Base-by-base conservation (phyloP, 2,888 invertebrate genomes). In the Trichogramma dendrolimi region DNA sequence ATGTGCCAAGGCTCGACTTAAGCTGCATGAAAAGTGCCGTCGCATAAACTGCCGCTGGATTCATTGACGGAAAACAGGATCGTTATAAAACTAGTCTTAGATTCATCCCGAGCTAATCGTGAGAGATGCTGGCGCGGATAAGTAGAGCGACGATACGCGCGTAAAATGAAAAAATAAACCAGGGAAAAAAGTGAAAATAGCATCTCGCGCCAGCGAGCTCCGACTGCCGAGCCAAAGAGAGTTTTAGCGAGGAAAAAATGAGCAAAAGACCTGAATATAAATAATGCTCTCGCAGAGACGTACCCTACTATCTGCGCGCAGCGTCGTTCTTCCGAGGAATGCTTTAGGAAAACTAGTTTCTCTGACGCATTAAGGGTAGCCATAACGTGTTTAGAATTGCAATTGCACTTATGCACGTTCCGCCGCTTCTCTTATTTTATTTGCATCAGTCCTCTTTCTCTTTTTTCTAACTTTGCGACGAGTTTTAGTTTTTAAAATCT, bases 71-170 rank as follows among this genome's bases (percentile, higher is more conserved):
- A 64, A 64, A 67, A 69, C 67, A 63, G 67, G 65, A 69, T 69
- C 63, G 67, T 48, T 14, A 5, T 66, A 66, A 71, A 73, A 72
- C 73, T 71, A 68, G 72, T 73, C 71, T 71, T 71, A 71, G 69
- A 71, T 71, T 70, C 71, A 71, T 70, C 58, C 48, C 63, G 65
- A 61, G 62, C 27, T 27, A 27, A 27, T 27, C 27, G 27, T 27
- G 27, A 27, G 27, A 27, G 27, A 27, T 14, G 6, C 48, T 49
- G 41, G 48, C 54, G 49, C 48, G 47, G 41, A 50, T 40, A 49
- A 40, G 47, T 43, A 42, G 58, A 53, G 43, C 5, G 40, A 7
- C n/a, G 8, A 3, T 5, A 40, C 38, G 50, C 38, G 51, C 51
- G n/a, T 48, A 56, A 51, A 58, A 60, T 5, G 50, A 50, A 63